A percentile compares a stretch with the other conserved stretches of the same genome.
Evolutionary conservation across 2,888 invertebrate species (phyloP).

Genomic region (Hoplodrina blanda): DNA sequence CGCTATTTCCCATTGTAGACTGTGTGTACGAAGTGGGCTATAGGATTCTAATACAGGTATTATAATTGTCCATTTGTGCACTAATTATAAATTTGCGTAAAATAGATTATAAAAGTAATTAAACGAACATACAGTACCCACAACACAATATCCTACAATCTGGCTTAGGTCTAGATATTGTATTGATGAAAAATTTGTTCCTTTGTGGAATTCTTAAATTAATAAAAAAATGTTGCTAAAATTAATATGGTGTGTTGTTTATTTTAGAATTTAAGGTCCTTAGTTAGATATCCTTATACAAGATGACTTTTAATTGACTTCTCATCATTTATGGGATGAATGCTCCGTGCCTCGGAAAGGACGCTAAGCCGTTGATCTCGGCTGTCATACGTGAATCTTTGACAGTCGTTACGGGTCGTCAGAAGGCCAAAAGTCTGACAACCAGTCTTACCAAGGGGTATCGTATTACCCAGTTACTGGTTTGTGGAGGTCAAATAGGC

Average conservation of each 20-base stretch:
- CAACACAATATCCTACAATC: slow-evolving; percentile 79
- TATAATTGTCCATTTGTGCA: slow-evolving; percentile 82
- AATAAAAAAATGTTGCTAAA: slow-evolving; percentile 91
- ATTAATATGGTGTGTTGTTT: slow-evolving; percentile 77
- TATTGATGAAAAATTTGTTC: slow-evolving; percentile 88
- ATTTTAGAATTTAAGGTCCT: slow-evolving; percentile 67
- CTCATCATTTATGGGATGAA: not conserved
- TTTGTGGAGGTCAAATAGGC: too few relatives aligned
- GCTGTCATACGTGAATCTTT: too few relatives aligned
- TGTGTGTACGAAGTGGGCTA: slow-evolving; percentile 61
- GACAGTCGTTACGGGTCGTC: too few relatives aligned
- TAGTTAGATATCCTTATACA: not conserved
- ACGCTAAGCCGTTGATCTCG: too few relatives aligned
- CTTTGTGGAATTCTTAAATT: slow-evolving; percentile 90
- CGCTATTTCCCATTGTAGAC: slow-evolving; percentile 62
- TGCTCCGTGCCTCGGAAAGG: too few relatives aligned
- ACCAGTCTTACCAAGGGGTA: too few relatives aligned
- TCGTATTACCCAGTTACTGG: too few relatives aligned
- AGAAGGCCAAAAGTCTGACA: too few relatives aligned
- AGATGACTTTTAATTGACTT: too few relatives aligned
- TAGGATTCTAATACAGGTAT: slow-evolving; percentile 80
- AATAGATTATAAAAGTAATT: slow-evolving; percentile 59
- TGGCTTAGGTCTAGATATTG: slow-evolving; percentile 86
- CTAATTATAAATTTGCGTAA: slow-evolving; percentile 73
- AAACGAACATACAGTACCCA: slow-evolving; percentile 73